Evolutionary conservation across 2,113 vertebrate species (phyloP), one percentile per base, ranked within the genome.

Genomic region (Vidua macroura): DNA sequence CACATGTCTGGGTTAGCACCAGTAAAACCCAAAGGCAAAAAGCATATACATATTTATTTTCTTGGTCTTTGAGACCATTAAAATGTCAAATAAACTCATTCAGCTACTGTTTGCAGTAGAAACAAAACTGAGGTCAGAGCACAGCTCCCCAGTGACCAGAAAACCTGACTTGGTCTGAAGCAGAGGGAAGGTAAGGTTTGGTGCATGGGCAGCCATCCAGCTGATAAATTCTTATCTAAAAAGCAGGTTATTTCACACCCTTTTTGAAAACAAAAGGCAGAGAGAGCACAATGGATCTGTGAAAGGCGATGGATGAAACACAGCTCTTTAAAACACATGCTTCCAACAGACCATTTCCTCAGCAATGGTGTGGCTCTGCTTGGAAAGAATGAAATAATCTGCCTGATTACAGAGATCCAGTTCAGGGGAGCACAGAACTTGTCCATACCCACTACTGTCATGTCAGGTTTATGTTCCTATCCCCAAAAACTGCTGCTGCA

Each of bases 221-320:
- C 44, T 74, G 52, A 28, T 95, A 88, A 75, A 81, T 58, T 67
- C 77, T 90, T 90, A 96, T 88, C 92, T 90, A 64, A 86, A 86
- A 31, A 77, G 53, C 60, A 86, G 23, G 51, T 92, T 92, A 55
- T 80, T 93, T 93, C 74, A 91, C 53, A 85, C 20, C 19, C 44
- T 21, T 92, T 96, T 78, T 66, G 44, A 94, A 96, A 96, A 84
- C 80, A 93, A 78, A 96, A 85, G 46, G 44, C 68, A 83, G n/a
- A 83, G 59, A 66, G 20, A 19, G 23, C 43, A 83, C 83, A 96
- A 74, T 51, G 33, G 67, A 83, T 77, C 64, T 59, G 27, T 88
- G 86, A 92, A 86, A 94, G 68, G 70, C 1, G 0, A 49, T 33
- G 31, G 66, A 83, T 68, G 56, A 90, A 74, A 62, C 2, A 3